Conservation (phyloP, 2,888 invertebrate genomes). For the Archips crataeganus region DNA sequence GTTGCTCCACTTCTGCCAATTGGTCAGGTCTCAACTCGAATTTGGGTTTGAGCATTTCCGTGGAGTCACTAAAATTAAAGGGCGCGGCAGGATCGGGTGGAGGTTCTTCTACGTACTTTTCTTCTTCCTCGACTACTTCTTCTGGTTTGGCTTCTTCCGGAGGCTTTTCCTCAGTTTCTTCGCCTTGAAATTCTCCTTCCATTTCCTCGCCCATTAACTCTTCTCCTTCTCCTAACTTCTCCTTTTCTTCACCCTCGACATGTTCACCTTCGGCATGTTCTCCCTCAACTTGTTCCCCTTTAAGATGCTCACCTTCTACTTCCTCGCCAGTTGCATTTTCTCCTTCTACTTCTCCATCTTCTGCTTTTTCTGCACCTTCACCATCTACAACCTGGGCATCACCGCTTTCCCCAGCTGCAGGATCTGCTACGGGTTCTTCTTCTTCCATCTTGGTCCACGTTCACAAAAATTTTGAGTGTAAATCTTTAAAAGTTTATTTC, state of each 20-base stretch:
- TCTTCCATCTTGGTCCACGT: conserved; percentile 50
- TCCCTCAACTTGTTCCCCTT: conserved; percentile 19
- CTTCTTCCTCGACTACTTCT: conserved; percentile 66
- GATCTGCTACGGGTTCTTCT: conserved; percentile 49
- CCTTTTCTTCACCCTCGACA: conserved; percentile 47
- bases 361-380: conserved; percentile 11
- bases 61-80: conserved; percentile 69
- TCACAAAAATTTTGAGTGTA: conserved; percentile 26
- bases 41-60: conserved; percentile 68
- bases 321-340: conserved; percentile 26
- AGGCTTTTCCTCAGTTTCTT: conserved; percentile 46
- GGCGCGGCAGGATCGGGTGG: conserved; percentile 78
- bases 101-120: conserved; percentile 64
- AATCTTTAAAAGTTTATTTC: conserved; percentile 10
- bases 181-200: conserved; percentile 52
- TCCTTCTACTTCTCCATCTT: conserved; percentile 24
- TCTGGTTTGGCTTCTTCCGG: conserved; percentile 51
- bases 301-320: conserved; percentile 27
- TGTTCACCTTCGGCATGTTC: conserved; percentile 46
- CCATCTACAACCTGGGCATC: conserved; percentile 43
- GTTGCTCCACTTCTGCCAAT: conserved; percentile 71
- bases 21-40: conserved; percentile 74
- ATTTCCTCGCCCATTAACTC: conserved; percentile 50
- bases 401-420: conserved; percentile 43
- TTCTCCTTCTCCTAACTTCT: conserved; percentile 52